Evolutionary conservation across 2,113 vertebrate genomes (phyloP), one percentile per base, ranked within the genome.

Genomic region (Vidua chalybeata): DNA sequence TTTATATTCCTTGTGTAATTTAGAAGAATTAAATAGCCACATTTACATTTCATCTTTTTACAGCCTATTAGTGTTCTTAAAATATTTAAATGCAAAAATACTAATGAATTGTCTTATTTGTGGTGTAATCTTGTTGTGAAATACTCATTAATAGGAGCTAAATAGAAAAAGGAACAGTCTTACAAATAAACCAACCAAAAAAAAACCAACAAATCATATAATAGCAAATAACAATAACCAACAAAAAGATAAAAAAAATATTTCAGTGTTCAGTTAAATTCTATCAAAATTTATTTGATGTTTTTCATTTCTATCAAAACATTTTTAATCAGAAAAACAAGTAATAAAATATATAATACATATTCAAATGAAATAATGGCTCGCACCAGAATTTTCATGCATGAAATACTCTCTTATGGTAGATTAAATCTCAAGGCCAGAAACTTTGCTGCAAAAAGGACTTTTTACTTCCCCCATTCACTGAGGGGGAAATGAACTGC

Each of bases 1-100:
- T 91, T 89, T 89, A 45, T 69, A 55, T 87, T 96, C 41, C 85
- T 87, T 76, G 52, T 87, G 85, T 69, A 92, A 93, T 92, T 95
- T 91, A 92, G 61, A 79, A 78, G 78, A 95, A 77, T 27, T 92
- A 86, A 96, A 92, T 20, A 92, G 16, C 28, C 82, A 63, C 28
- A 85, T 68, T 73, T 91, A 48, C 59, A 56, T 91, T 84, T 93
- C 75, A 39, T 74, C 33, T 64, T 90, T 91, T 88, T 71, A 43
- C 8, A 48, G 6, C 8, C 52, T 67, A 21, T 64, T 62, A 83
- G 46, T 54, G 8, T 55, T 72, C n/a, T 75, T 81, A 56, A 77
- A 87, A 87, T 74, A 94, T 59, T 87, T 84, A 95, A 84, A 56
- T 77, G 27, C 16, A 95, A 85, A 94, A 83, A 58, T 75, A 51